Evolutionary conservation across 2,888 invertebrate species (phyloP), one percentile per base, ranked within the genome.

Genomic region (Tholera decimalis): DNA sequence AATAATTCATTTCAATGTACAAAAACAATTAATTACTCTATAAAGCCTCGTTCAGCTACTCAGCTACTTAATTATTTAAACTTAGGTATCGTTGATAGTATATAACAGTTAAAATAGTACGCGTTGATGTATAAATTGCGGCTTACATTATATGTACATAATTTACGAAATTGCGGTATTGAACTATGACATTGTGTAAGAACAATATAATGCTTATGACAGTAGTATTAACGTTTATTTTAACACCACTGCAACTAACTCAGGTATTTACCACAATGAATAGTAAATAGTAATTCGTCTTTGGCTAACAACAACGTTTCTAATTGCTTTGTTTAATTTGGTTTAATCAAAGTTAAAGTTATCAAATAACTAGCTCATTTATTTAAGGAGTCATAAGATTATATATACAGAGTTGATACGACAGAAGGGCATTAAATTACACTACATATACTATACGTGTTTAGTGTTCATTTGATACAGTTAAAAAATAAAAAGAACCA

Each of bases 11-110:
- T 28, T 22, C 6, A 37, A 66, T 64, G 18, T 46, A 39, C n/a
- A 26, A 68, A 47, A 57, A 56, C 20, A 39, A 68, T 26, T 15
- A 22, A n/a, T n/a, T 39, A 15, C 8, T n/a, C n/a, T 56, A 68
- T 33, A 46, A 35, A 65, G 46, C 46, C 26, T 39, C 33, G 22
- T 68, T 26, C 8, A 39, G 11, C 46, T 37, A 13, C 13, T 26
- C 8, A 39, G 11, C 46, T 37, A 13, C 13, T 20, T 33, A 37
- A 35, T 63, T 0, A 30, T 37, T 47, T 33, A 56, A 68, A 56
- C 26, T 22, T 39, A 26, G 9, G 9, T 54, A 15, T 46, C 46
- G 39, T 54, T 67, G 30, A 46, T 53, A 37, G 26, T n/a, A 18
- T 18, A 26, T 28, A 39, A 20, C 24, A 5, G 22, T 35, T 8